phyloP scores from a whole-genome alignment of 2,797 vertebrate species.

The Echeneis naucrates region DNA sequence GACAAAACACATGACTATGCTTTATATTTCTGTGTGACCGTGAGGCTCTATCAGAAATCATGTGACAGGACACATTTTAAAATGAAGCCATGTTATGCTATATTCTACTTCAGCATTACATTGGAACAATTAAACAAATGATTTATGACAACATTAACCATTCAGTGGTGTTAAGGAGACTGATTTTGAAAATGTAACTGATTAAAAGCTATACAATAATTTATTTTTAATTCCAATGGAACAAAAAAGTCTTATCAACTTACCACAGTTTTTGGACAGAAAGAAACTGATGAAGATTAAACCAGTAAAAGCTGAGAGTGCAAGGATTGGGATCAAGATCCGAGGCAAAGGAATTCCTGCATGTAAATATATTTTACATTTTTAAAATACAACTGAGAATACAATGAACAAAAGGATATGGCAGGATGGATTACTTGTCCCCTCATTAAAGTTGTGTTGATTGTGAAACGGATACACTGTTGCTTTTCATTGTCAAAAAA shows the following conservation, averaged over 20 bases:
- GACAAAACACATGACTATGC: constrained; percentile 67
- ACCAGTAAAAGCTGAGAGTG: constrained; percentile 35
- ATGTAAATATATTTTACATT: constrained; percentile 42
- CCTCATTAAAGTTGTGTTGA: neutral
- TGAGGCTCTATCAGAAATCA: constrained; percentile 43
- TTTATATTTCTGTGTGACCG: constrained; percentile 40
- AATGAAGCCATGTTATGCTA: neutral
- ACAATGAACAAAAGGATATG: neutral
- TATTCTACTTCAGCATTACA: constrained; percentile 5
- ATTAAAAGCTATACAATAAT: neutral
- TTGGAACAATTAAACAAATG: constrained; percentile 10
- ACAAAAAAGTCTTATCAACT: constrained; percentile 29
- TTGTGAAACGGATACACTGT: neutral
- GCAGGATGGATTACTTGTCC: neutral
- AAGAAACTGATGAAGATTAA: constrained; percentile 56
- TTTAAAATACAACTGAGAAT: constrained; percentile 10
- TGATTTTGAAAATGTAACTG: neutral
- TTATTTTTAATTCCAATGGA: constrained; percentile 1
- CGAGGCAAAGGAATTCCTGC: constrained; percentile 31
- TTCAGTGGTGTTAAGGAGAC: neutral
- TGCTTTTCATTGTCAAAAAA: too few species aligned
- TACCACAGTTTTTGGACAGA: constrained; percentile 59
- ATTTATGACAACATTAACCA: neutral
- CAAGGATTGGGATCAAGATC: constrained; percentile 63
- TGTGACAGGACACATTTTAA: constrained; percentile 38